These are phyloP conservation scores for Glaucomys volans DNA, from an alignment of 2,113 vertebrate species.

Conservation along the genomic window DNA sequence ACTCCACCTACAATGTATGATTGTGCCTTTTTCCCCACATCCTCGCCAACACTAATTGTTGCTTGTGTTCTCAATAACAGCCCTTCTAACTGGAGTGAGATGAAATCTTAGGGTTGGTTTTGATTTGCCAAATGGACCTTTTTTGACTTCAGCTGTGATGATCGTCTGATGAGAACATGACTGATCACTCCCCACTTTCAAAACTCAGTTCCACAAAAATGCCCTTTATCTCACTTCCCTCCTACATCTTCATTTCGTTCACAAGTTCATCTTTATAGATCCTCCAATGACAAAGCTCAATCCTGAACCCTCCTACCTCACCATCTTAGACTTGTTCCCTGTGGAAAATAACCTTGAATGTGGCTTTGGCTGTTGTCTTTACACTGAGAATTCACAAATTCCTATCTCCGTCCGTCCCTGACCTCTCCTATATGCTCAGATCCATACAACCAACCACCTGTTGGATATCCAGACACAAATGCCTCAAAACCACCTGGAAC, in stretches of 20 bases:
- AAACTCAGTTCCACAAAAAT: not conserved
- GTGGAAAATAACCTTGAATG: not conserved
- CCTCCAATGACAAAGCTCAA: not conserved
- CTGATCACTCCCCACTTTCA: not conserved
- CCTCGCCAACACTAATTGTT: too few species aligned
- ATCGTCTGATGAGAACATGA: not conserved
- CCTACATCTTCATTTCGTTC: not conserved
- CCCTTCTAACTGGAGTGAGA: too few species aligned
- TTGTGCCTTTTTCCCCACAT: too few species aligned
- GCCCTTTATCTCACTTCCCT: not conserved
- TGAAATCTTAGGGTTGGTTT: too few species aligned
- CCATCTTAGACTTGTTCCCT: not conserved
- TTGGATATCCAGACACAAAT: not conserved
- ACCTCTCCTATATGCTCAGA: not conserved
- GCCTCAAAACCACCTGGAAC: not conserved
- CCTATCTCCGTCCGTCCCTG: not conserved
- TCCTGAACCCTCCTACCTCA: not conserved
- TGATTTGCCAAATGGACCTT: not conserved
- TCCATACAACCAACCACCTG: not conserved
- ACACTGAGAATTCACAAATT: not conserved
- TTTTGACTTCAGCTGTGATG: not conserved
- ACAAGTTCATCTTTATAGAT: not conserved
- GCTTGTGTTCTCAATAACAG: too few species aligned
- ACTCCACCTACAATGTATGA: too few species aligned
- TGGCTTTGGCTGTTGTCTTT: not conserved